Evolutionary conservation across 2,797 vertebrate species (phyloP).

Genomic region (Halcyon leucocephala): DNA sequence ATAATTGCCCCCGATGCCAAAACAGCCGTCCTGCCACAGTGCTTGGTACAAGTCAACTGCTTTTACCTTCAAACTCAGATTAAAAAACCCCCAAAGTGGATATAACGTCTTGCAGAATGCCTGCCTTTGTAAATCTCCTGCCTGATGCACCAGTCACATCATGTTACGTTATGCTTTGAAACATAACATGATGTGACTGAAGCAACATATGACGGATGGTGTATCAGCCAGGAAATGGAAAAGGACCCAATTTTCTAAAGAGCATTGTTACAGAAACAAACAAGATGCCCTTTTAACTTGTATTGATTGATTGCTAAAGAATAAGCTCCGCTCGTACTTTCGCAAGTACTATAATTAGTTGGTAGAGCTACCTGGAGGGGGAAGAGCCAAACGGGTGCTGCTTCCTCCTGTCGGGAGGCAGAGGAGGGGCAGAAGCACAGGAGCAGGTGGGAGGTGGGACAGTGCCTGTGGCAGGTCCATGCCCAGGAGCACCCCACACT

Average conservation of each 20-base stretch:
- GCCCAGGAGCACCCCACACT: fast-evolving
- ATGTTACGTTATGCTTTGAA: constrained; percentile 11
- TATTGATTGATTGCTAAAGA: constrained; percentile 71
- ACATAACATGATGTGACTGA: constrained; percentile 42
- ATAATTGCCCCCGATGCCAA: background rate
- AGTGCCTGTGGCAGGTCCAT: fast-evolving
- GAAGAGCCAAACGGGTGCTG: fast-evolving
- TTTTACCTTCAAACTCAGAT: background rate
- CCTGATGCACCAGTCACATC: constrained; percentile 45
- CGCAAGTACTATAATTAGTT: constrained; percentile 47
- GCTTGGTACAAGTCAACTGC: background rate
- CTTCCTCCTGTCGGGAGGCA: background rate
- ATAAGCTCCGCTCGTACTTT: constrained; percentile 44
- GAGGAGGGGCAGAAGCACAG: background rate
- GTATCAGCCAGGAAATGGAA: constrained; percentile 27
- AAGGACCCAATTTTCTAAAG: constrained; percentile 70
- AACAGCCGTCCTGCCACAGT: background rate
- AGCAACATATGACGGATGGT: constrained; percentile 58
- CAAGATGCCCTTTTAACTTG: constrained; percentile 73
- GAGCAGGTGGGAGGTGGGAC: background rate
- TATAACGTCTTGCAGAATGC: background rate
- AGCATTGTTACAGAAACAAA: constrained; percentile 72
- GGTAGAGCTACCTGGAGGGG: constrained; percentile 9
- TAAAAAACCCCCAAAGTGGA: background rate
- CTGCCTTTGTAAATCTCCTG: constrained; percentile 44